Evolutionary conservation across 2,797 vertebrate species (phyloP).

Genomic region (Xenentodon cancila): DNA sequence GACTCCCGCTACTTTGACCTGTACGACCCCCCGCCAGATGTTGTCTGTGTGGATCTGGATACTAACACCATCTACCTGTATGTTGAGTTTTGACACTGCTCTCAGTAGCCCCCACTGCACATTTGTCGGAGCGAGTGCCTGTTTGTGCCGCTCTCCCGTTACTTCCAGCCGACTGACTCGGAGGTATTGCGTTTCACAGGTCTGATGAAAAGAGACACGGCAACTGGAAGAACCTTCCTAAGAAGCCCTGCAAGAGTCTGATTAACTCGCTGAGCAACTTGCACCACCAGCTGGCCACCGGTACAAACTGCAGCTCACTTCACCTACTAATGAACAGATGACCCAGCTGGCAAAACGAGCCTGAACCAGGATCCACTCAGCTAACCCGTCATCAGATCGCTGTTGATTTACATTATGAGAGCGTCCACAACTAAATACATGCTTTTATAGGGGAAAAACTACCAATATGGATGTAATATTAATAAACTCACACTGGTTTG

Average conservation of each 20-base stretch:
- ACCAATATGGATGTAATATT: too few relatives aligned
- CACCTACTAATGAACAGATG: not conserved
- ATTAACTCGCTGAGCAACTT: constrained; percentile 88
- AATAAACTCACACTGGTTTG: not conserved
- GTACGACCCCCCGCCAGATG: constrained; percentile 95
- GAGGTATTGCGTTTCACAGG: constrained; percentile 73
- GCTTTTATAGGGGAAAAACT: too few relatives aligned
- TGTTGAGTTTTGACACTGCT: constrained; percentile 45
- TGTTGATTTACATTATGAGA: too few relatives aligned
- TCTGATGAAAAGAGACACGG: constrained; percentile 93
- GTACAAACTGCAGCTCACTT: constrained; percentile 70
- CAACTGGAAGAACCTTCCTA: constrained; percentile 97
- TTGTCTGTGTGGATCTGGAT: constrained; percentile 98
- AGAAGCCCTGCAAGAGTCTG: constrained; percentile 94
- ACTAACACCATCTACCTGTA: constrained; percentile 98
- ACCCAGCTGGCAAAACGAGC: not conserved
- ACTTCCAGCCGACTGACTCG: constrained; percentile 10
- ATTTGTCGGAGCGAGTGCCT: not conserved
- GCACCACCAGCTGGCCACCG: constrained; percentile 87
- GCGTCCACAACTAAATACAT: too few relatives aligned
- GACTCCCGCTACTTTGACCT: constrained; percentile 99
- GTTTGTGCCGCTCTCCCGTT: constrained; percentile 4
- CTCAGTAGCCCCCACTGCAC: not conserved
- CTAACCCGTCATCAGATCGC: too few relatives aligned
- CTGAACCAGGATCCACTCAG: too few relatives aligned